phyloP scores from a whole-genome alignment of 2,797 vertebrate species.

The Sebastes steindachneri region DNA sequence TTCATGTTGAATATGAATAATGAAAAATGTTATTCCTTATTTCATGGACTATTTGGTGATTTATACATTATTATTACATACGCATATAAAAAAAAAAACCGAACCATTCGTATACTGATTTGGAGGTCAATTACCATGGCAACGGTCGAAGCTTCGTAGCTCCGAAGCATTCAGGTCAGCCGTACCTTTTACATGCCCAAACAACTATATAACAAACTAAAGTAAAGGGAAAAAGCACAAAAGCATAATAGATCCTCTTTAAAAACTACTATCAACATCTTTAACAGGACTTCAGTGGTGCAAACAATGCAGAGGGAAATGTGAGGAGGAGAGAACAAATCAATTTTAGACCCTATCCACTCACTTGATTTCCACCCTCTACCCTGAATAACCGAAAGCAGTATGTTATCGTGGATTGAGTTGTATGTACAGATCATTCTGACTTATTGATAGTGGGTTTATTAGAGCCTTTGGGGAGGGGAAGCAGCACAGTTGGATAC shows the following conservation, averaged over 20 bases:
- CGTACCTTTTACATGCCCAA: no score
- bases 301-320: not conserved
- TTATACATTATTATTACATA: no score
- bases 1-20: no score
- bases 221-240: no score
- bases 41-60: no score
- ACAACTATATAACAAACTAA: no score
- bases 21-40: no score
- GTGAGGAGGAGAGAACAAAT: not conserved
- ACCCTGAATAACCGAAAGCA: constrained; percentile 15
- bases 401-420: constrained; percentile 19
- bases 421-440: constrained; percentile 17
- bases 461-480: constrained; percentile 23
- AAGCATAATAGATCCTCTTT: not conserved
- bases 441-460: constrained; percentile 47
- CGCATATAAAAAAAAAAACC: no score
- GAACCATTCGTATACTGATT: no score
- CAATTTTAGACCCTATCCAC: not conserved
- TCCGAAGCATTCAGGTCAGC: no score
- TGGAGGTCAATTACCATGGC: no score
- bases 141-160: not conserved
- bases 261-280: not conserved
- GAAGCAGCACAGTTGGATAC: constrained; percentile 40
- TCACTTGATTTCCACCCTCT: not conserved
- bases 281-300: not conserved